Conservation (phyloP, 2,113 vertebrate species). For the Cyanoliseus patagonus region DNA sequence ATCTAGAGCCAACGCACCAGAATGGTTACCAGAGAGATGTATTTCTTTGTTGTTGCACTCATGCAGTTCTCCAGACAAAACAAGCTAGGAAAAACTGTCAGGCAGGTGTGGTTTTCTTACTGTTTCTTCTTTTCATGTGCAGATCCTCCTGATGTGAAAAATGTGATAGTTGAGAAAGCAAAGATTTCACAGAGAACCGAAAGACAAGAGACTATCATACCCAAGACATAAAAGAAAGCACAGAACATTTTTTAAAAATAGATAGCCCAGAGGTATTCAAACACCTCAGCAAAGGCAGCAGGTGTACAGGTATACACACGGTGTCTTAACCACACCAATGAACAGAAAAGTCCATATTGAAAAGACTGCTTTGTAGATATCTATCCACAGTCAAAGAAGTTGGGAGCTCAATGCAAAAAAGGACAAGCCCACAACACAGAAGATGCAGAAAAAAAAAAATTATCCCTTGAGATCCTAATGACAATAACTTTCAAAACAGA, state of each 20-base stretch:
- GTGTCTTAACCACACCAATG: neutral
- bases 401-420: neutral
- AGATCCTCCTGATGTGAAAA: neutral
- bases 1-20: neutral
- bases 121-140: neutral
- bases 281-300: neutral
- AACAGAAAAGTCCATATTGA: neutral
- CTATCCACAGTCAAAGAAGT: neutral
- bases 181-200: neutral
- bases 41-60: neutral
- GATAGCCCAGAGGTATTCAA: neutral
- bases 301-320: accelerated
- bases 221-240: neutral
- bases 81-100: neutral
- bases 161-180: neutral
- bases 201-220: neutral
- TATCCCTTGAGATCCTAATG: neutral
- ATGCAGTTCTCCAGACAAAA: neutral
- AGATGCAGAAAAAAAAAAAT: neutral
- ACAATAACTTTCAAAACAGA: neutral
- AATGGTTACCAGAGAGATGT: neutral
- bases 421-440: accelerated
- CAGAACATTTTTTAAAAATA: neutral
- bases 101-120: neutral
- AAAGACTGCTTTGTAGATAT: neutral